Evolutionary conservation across 2,113 vertebrate genomes (phyloP), one percentile per base, ranked within the genome.

Genomic region (Lagopus muta): DNA sequence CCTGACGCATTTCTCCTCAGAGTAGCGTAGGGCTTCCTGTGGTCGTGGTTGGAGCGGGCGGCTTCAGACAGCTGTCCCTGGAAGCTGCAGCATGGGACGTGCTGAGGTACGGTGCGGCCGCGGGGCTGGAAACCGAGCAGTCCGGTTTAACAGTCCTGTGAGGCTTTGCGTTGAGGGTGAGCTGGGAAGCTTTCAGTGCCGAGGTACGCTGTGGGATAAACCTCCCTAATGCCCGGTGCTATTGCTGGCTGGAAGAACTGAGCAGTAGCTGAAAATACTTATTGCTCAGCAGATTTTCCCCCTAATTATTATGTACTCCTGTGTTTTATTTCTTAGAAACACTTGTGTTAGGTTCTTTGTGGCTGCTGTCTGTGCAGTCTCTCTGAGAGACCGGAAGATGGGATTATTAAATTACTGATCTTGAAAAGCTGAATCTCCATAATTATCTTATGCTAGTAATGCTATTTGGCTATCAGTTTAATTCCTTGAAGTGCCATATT

Each of bases 141-240:
- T 12, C 47, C 25, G 2, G 10, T 79, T 69, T 61, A 28, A 21
- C 36, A 28, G 1, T 20, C 30, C 50, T 3, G 10, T 28, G 57
- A 36, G 67, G 42, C 13, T 16, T 72, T 19, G 13, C 20, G 30
- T 10, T 25, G 24, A 5, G 43, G 36, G 36, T 20, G 70, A 42
- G 17, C 11, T 73, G 6, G n/a, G 28, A 66, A 5, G 10, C 17
- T 13, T 5, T 22, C 47, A 2, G 4, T 28, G 54, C 12, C n/a
- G 30, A 4, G n/a, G 62, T 79, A 57, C 50, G 67, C 65, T 47
- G 18, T 13, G 66, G 40, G 71, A 30, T 82, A 67, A n/a, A 69
- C 34, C 25, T 86, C 5, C 30, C 48, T n/a, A 24, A 1, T 20
- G 2, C 5, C 0, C 6, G 14, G 0, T 45, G 15, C 62, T 17